A percentile compares a stretch with the other conserved stretches of the same genome.
phyloP scores from a whole-genome alignment of 2,888 invertebrate genomes.

The Cheilosia vulpina region DNA sequence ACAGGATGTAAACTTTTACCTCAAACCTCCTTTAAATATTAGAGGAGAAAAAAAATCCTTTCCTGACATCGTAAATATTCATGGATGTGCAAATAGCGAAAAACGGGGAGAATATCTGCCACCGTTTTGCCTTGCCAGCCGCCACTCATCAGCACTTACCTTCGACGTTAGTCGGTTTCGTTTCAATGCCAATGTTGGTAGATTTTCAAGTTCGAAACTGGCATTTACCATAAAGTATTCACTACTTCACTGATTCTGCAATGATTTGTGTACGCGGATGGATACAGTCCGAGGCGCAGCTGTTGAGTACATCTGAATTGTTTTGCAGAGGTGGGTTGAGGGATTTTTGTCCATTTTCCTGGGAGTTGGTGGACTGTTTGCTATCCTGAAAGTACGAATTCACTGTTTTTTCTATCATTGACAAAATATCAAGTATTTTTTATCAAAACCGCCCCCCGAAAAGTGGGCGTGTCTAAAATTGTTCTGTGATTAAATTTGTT shows the following conservation, averaged over 20 bases:
- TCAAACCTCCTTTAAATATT: conserved; percentile 24
- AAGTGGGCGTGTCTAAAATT: no score
- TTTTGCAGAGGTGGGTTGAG: no score
- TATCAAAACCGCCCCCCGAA: no score
- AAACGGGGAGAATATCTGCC: not conserved
- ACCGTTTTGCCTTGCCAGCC: not conserved
- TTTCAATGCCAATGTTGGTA: conserved; percentile 50
- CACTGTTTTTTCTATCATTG: not conserved
- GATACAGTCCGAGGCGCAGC: not conserved
- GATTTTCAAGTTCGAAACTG: conserved; percentile 45
- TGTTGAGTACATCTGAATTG: not conserved
- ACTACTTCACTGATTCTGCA: conserved; percentile 30
- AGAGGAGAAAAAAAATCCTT: not conserved
- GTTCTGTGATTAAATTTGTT: no score
- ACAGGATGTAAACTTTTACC: conserved; percentile 29
- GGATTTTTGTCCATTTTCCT: no score
- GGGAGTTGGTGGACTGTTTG: no score
- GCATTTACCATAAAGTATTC: conserved; percentile 43
- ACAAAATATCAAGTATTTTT: no score
- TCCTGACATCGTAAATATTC: conserved; percentile 27
- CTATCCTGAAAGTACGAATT: not conserved
- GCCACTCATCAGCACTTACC: not conserved
- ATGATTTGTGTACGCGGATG: conserved; percentile 3
- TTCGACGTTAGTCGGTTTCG: conserved; percentile 25
- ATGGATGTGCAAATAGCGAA: not conserved